Percentiles rank a stretch among this genome's conserved stretches.
These are phyloP conservation scores for Urophycis tenuis DNA, from an alignment of 2,797 vertebrate genomes.

Conservation along the genomic window DNA sequence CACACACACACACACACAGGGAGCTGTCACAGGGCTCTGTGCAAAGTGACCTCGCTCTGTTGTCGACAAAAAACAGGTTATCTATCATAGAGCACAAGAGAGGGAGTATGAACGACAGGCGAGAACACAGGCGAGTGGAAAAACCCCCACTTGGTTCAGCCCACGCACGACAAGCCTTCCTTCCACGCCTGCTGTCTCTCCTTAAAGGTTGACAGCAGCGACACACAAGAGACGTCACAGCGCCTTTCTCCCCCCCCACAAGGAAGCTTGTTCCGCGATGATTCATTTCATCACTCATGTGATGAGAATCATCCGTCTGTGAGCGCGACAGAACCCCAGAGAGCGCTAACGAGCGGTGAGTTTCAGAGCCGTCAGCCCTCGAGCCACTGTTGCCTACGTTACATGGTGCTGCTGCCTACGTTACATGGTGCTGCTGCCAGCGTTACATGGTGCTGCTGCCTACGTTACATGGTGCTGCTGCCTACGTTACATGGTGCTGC, in stretches of 20 bases:
- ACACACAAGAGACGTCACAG: background rate
- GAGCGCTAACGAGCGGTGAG: background rate
- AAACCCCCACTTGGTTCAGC: background rate
- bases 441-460: background rate
- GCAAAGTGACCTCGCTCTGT: slow-evolving; percentile 16
- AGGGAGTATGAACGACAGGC: background rate
- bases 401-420: no score
- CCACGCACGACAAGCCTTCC: background rate
- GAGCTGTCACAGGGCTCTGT: background rate
- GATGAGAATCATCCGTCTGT: background rate
- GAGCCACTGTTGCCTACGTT: background rate
- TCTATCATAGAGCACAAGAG: slow-evolving; percentile 8
- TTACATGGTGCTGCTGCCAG: no score
- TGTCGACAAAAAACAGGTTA: slow-evolving; percentile 12
- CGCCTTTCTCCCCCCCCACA: background rate
- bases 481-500: background rate
- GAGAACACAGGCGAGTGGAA: slow-evolving; percentile 9
- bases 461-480: background rate
- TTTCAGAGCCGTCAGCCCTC: background rate
- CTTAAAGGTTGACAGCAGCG: background rate
- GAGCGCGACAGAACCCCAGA: background rate
- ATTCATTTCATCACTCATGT: background rate
- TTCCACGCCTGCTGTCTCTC: background rate
- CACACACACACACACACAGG: slow-evolving; percentile 2
- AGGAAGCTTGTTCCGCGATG: background rate